Percentiles rank a stretch among this genome's conserved stretches.
Conservation (phyloP, 2,113 vertebrate genomes). For the Spermophilus dauricus region DNA sequence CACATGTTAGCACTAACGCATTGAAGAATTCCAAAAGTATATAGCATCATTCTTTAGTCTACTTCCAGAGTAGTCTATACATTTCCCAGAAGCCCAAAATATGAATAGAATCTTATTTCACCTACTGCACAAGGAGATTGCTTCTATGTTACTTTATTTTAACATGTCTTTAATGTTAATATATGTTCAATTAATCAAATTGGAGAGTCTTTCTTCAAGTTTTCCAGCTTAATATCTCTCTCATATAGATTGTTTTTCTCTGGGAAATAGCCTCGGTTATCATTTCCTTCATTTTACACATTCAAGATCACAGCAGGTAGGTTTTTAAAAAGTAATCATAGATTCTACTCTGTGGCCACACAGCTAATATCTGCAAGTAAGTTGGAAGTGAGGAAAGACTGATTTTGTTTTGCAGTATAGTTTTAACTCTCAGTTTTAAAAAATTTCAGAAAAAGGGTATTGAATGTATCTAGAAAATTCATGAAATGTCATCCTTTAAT, state of each 20-base stretch:
- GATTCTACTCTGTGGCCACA: background rate
- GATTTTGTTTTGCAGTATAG: background rate
- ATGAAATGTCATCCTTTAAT: background rate
- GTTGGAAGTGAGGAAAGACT: background rate
- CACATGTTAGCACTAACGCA: slow-evolving; percentile 41
- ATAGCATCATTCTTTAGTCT: background rate
- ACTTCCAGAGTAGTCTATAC: slow-evolving; percentile 38
- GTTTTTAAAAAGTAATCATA: slow-evolving; percentile 57
- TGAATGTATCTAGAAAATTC: background rate
- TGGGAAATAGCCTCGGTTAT: background rate
- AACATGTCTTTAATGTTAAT: background rate
- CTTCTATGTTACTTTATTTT: background rate
- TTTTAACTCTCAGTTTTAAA: background rate
- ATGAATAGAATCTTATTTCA: slow-evolving; percentile 73
- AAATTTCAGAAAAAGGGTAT: background rate
- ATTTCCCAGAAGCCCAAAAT: slow-evolving; percentile 75
- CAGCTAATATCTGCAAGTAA: background rate
- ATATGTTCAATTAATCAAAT: background rate
- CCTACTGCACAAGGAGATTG: background rate
- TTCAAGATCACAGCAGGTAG: slow-evolving; percentile 49
- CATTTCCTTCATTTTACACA: background rate
- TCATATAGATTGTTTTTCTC: background rate
- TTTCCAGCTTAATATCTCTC: background rate
- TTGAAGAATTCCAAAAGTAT: slow-evolving; percentile 58
- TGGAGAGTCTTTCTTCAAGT: background rate